These are phyloP conservation scores for Egretta garzetta DNA, from an alignment of 2,113 vertebrate genomes.

Conservation along the genomic window DNA sequence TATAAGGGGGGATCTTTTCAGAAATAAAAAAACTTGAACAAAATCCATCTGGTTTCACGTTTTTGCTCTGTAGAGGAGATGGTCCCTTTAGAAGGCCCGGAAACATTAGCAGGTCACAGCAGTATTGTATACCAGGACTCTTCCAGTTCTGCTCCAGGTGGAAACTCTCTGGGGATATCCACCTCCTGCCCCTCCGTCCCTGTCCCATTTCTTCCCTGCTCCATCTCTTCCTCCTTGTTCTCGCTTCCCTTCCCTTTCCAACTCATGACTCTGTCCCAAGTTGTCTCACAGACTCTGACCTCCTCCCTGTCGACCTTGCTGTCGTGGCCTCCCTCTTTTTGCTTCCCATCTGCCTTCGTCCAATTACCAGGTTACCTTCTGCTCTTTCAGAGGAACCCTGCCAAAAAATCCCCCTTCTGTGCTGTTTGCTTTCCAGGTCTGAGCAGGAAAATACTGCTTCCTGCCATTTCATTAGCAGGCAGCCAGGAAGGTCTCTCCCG, in stretches of 20 bases:
- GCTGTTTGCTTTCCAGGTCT: conserved; percentile 3
- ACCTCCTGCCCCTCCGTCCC: neutral
- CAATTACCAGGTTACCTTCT: neutral
- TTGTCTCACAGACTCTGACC: neutral
- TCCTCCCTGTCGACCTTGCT: neutral
- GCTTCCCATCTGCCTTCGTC: neutral
- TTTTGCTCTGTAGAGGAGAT: neutral
- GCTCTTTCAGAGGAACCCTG: neutral
- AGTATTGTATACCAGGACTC: neutral
- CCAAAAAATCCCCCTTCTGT: neutral
- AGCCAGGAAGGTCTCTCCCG: neutral
- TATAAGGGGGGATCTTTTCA: neutral
- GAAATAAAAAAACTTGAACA: neutral
- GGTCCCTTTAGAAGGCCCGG: neutral
- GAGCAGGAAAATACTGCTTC: conserved; percentile 28
- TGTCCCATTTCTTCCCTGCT: neutral
- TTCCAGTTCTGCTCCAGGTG: neutral
- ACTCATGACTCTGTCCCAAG: neutral
- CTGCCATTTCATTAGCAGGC: conserved; percentile 33
- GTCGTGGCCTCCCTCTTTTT: neutral
- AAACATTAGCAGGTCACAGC: neutral
- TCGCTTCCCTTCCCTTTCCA: neutral
- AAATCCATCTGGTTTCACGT: neutral
- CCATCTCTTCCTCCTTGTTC: neutral
- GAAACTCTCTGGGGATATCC: neutral